phyloP scores from a whole-genome alignment of 2,113 vertebrate species.

The Pterocles orientalis region DNA sequence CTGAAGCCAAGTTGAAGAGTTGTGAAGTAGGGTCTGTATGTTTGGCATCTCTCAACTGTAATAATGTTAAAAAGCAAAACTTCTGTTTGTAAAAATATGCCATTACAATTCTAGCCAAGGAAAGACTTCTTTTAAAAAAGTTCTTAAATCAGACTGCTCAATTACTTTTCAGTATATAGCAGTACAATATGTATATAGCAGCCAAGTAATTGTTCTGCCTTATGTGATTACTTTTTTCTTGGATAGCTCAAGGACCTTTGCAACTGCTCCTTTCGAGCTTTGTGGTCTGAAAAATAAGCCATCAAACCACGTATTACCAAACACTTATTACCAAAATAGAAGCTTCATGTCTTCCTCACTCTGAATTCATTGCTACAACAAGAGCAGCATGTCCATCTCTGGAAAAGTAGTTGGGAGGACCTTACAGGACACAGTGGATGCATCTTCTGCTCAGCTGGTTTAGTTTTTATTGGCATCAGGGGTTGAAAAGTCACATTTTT shows the following conservation, averaged over 20 bases:
- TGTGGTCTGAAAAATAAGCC: background rate
- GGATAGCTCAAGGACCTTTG: background rate
- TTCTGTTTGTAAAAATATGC: background rate
- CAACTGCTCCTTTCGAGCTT: background rate
- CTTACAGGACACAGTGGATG: background rate
- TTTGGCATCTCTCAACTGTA: background rate
- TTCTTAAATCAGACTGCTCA: background rate
- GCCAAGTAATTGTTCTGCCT: background rate
- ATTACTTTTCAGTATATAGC: background rate
- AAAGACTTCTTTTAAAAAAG: background rate
- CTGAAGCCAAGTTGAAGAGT: background rate
- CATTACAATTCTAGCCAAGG: background rate
- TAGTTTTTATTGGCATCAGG: background rate
- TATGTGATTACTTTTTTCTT: background rate
- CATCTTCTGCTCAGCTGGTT: background rate
- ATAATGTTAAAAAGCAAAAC: background rate
- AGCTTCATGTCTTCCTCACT: background rate
- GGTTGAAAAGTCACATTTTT: background rate
- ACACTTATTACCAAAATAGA: background rate
- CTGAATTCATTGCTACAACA: background rate
- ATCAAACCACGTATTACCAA: background rate
- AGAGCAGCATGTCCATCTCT: background rate
- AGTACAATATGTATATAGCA: background rate
- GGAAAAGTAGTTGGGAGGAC: background rate
- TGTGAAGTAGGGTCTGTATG: background rate